Evolutionary conservation across 2,797 vertebrate species (phyloP), one percentile per base, ranked within the genome.

Genomic region (Catamblyrhynchus diadema): DNA sequence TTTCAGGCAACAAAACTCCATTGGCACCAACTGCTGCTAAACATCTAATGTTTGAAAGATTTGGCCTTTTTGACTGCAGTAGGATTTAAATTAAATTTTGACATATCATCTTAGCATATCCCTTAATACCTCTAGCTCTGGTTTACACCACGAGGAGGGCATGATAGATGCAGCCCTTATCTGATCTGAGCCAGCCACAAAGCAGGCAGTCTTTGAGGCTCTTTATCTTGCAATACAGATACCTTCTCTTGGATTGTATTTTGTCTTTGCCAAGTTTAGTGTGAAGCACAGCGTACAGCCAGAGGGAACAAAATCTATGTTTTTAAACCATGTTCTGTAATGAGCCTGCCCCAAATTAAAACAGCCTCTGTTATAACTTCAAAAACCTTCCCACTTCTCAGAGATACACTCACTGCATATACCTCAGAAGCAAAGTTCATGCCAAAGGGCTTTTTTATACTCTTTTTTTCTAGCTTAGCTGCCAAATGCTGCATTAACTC

Each of bases 281-380:
- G 8, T 66, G 69, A 91, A 88, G 82, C 69, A 81, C 53, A 45
- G 77, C 1, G 0, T 24, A 88, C 54, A 94, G 88, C 90, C 91
- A 83, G 82, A 93, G 87, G 82, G 87, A 88, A 91, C n/a, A 95
- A 95, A 95, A 88, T 88, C 88, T 72, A 71, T 75, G 80, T 30
- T 95, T 93, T 95, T 83, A 93, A 94, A 88, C 77, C 4, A 1
- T 37, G 72, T 56, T 91, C 85, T 47, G 81, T 96, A 95, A 95
- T 84, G 90, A 96, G 77, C 59, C 72, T 95, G 90, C 50, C 91
- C 62, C 82, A 94, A 96, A 96, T 96, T 95, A 90, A 96, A 96
- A 78, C 81, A 85, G 72, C 61, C 65, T 93, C 75, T 3, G 4
- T 67, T 93, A 61, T 41, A 93, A 96, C 80, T 94, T 94, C 90